Evolutionary conservation across 2,888 invertebrate species (phyloP).

Genomic region (Pachydiplax longipennis): DNA sequence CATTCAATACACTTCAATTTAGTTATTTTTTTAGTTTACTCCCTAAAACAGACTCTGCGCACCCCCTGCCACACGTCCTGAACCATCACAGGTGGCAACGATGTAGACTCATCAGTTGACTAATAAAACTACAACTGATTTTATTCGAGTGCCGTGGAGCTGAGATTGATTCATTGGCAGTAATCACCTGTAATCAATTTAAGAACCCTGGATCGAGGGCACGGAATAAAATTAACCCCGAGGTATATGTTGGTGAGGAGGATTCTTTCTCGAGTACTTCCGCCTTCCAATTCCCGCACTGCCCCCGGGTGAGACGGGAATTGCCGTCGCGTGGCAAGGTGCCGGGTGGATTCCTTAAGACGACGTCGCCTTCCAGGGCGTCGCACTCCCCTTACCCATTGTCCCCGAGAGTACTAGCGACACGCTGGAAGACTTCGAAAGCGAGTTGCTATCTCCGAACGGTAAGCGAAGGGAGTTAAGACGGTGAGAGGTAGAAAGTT

Average conservation of each 20-base stretch:
- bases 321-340: not conserved
- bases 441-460: not conserved
- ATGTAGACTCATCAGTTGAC: no score
- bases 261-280: not conserved
- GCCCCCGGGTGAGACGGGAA: not conserved
- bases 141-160: no score
- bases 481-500: not conserved
- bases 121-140: no score
- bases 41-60: no score
- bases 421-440: not conserved
- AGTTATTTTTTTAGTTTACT: no score
- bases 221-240: not conserved
- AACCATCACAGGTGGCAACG: no score
- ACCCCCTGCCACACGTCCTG: no score
- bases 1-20: no score
- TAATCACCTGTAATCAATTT: not conserved
- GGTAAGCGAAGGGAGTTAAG: not conserved
- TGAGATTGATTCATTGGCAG: no score
- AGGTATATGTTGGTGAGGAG: not conserved
- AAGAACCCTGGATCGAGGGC: not conserved
- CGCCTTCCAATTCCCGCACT: not conserved
- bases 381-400: not conserved
- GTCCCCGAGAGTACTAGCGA: not conserved
- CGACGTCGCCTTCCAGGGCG: not conserved
- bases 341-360: not conserved